phyloP scores from a whole-genome alignment of 2,797 vertebrate species.

The Phaenicophaeus curvirostris region DNA sequence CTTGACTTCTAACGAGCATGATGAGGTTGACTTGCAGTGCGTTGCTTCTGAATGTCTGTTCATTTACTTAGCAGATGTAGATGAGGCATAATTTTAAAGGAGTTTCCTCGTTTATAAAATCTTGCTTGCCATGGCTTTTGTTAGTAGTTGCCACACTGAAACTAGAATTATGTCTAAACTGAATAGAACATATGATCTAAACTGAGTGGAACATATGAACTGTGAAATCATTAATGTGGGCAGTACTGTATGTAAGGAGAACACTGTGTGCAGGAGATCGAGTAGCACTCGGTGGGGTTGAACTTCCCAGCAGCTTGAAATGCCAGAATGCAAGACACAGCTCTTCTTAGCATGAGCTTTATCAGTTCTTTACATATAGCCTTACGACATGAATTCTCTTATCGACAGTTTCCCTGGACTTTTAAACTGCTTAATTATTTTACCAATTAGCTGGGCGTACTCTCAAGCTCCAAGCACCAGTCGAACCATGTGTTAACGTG shows the following conservation, averaged over 20 bases:
- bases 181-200: not conserved
- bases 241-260: not conserved
- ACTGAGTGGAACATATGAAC: not conserved
- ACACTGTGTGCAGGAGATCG: not conserved
- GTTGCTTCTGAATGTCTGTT: not conserved
- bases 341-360: not conserved
- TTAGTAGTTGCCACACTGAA: not conserved
- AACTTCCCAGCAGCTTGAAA: not conserved
- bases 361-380: not conserved
- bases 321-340: not conserved
- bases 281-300: not conserved
- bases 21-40: not conserved
- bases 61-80: not conserved
- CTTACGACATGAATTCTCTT: not conserved
- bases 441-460: not conserved
- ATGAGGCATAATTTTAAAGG: not conserved
- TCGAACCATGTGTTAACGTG: fast-evolving
- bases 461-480: not conserved
- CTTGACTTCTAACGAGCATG: not conserved
- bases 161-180: not conserved
- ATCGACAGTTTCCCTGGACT: not conserved
- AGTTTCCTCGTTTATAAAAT: not conserved
- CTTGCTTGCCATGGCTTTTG: not conserved
- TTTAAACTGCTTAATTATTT: not conserved
- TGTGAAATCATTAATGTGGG: not conserved